Conservation (phyloP, 2,797 vertebrate species). For the Apogon hyalosoma region DNA sequence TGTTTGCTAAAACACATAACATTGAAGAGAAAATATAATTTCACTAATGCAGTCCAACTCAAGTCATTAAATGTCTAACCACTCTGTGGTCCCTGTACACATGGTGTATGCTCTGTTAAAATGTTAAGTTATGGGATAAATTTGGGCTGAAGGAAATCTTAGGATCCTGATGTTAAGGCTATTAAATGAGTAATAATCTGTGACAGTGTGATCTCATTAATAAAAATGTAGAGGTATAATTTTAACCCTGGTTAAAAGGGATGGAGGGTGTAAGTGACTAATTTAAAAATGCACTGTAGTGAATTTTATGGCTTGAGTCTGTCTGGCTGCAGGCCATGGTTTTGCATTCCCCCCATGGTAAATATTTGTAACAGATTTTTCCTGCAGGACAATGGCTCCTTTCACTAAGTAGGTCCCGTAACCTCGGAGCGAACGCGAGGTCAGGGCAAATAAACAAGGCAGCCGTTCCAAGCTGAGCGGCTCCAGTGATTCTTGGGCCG, state of each 20-base stretch:
- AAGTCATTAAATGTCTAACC: conserved; percentile 42
- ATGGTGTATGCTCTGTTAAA: conserved; percentile 45
- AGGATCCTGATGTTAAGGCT: conserved; percentile 90
- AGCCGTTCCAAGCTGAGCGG: conserved; percentile 90
- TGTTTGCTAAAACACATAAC: conserved; percentile 44
- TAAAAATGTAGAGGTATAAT: conserved; percentile 86
- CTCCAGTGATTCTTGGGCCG: conserved; percentile 86
- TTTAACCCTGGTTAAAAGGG: conserved; percentile 89
- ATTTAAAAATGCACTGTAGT: conserved; percentile 89
- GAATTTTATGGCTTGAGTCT: conserved; percentile 95
- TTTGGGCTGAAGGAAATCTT: conserved; percentile 87
- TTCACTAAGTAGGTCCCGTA: conserved; percentile 91
- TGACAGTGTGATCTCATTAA: conserved; percentile 96
- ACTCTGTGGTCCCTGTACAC: conserved; percentile 33
- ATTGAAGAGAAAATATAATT: conserved; percentile 51
- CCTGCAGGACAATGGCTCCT: conserved; percentile 95
- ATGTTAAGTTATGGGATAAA: conserved; percentile 83
- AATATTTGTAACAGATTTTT: conserved; percentile 99
- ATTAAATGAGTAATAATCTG: conserved; percentile 92
- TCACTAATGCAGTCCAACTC: conserved; percentile 28
- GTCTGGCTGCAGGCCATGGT: conserved; percentile 90
- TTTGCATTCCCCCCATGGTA: conserved; percentile 90
- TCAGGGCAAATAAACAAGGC: conserved; percentile 97
- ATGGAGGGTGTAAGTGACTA: conserved; percentile 78
- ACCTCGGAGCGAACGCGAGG: conserved; percentile 88